Base-by-base conservation (phyloP, 2,797 vertebrate genomes). In the Pteronotus mesoamericanus region DNA sequence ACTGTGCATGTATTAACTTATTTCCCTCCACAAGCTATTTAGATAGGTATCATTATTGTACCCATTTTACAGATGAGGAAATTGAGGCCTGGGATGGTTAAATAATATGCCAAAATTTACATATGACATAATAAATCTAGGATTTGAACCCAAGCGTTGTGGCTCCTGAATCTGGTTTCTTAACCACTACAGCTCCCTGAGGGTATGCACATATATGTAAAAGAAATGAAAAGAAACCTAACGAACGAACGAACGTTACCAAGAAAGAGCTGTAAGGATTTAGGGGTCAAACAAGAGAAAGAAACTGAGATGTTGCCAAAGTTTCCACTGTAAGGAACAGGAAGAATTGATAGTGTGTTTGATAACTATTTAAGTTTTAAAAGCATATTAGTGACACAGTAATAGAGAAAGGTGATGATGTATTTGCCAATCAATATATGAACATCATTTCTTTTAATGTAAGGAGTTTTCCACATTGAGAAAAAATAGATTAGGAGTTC, bases 401-500 rank as follows among this genome's bases (percentile, higher is more conserved):
- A 96, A 95, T 72, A 95, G 80, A 79, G 32, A 96, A 29, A 90
- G 22, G 42, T 57, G 55, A 86, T 96, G 89, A 97, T 89, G 24
- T 91, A 95, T 94, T 96, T 94, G 66, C 71, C 83, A 96, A 97
- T 95, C 71, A 94, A 95, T 93, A 95, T 2, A 39, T 55, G 89
- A 97, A 83, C 86, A 94, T 97, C 86, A 82, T 95, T 96, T 94
- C 86, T 96, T 97, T 97, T 93, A 94, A 96, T 86, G 46, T 87
- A 95, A 97, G 88, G 59, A 96, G 80, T 82, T 94, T 89, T 94
- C 90, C 71, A 91, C 83, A 92, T 48, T 94, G 86, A 85, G 69
- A 78, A 95, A 97, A 97, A 93, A 93, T 80, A 97, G 86, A 93
- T 95, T 93, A 94, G 48, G 53, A 94, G 92, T 74, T 93, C 88